These are phyloP conservation scores for Lepus timidus DNA, from an alignment of 2,113 vertebrate genomes.

Conservation along the genomic window DNA sequence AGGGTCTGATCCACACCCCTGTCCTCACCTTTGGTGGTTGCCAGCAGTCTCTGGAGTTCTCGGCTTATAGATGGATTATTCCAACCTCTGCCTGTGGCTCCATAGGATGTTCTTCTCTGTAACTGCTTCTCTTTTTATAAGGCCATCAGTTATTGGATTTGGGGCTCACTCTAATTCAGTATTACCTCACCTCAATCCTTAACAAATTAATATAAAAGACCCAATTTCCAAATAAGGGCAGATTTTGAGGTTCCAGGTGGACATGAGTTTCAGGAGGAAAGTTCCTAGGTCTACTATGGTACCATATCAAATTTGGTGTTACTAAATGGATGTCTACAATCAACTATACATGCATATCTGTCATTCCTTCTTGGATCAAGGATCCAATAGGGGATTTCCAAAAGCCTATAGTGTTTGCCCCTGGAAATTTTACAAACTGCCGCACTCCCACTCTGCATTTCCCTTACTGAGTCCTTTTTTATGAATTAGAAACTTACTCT, in stretches of 20 bases:
- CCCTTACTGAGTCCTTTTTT: background rate
- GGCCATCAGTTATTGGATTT: background rate
- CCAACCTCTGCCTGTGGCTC: background rate
- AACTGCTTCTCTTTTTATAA: background rate
- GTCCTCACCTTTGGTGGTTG: background rate
- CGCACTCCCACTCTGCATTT: background rate
- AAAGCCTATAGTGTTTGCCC: background rate
- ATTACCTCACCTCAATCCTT: background rate
- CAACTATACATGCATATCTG: background rate
- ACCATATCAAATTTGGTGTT: background rate
- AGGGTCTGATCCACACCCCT: background rate
- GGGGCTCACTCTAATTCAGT: background rate
- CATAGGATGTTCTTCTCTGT: background rate
- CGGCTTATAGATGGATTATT: background rate
- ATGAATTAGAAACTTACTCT: slow-evolving; percentile 58
- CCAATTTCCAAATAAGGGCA: background rate
- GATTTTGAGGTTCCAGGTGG: background rate
- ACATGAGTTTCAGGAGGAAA: background rate
- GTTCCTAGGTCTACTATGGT: background rate
- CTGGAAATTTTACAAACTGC: background rate
- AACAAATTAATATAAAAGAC: background rate
- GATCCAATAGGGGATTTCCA: slow-evolving; percentile 19
- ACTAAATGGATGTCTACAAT: slow-evolving; percentile 2
- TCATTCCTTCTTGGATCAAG: background rate
- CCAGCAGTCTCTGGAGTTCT: background rate